A percentile compares a stretch with the other conserved stretches of the same genome.
phyloP scores from a whole-genome alignment of 2,888 invertebrate species.

The Lasius fuliginosus region DNA sequence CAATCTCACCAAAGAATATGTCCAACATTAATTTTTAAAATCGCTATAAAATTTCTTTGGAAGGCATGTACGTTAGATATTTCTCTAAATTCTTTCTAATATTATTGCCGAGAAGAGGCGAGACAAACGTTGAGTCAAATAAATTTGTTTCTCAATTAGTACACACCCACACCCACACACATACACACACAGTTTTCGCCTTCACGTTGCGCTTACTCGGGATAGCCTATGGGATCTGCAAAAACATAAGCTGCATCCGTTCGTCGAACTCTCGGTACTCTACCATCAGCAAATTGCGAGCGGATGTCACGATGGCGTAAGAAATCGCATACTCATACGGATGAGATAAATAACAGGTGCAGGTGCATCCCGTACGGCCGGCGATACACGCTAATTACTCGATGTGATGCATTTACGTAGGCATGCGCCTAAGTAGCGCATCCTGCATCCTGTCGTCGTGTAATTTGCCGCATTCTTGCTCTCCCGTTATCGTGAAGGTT shows the following conservation, averaged over 20 bases:
- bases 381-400: conserved; percentile 62
- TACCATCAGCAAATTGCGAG: conserved; percentile 58
- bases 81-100: neutral
- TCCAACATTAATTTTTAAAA: neutral
- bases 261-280: conserved; percentile 18
- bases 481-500: neutral
- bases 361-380: conserved; percentile 61
- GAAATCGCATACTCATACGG: conserved; percentile 55
- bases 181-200: neutral
- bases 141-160: conserved; percentile 14
- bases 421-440: conserved; percentile 61
- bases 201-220: neutral
- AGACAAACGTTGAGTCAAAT: neutral
- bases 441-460: conserved; percentile 48
- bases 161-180: neutral
- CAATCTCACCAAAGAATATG: neutral
- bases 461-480: conserved; percentile 20
- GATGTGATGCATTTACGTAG: conserved; percentile 63
- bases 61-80: neutral
- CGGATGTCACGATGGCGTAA: conserved; percentile 60
- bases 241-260: conserved; percentile 37
- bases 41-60: neutral
- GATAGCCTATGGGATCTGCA: conserved; percentile 27
- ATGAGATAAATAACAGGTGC: conserved; percentile 67
- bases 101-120: neutral